Base-by-base conservation (phyloP, 2,113 vertebrate genomes). In the Oplegnathus fasciatus region DNA sequence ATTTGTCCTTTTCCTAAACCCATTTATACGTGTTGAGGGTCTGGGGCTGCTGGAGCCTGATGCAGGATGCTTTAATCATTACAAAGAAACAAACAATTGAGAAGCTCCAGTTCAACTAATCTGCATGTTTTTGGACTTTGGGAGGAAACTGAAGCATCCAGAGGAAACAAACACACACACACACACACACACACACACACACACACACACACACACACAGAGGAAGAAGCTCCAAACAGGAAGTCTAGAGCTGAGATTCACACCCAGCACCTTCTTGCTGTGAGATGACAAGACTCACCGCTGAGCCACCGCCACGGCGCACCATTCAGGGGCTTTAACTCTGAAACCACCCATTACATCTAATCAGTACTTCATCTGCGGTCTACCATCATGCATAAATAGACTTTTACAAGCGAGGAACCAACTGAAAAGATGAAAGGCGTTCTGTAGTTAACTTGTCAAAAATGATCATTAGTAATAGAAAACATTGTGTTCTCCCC, bases 401-500 rank as follows among this genome's bases (percentile, higher is more conserved):
- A 57, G 22, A 74, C 82, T 75, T 80, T 80, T 72, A 80, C 37
- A 57, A 32, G 69, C 30, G 26, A 14, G 40, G 58, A 77, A 80
- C 54, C 58, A 75, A 66, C 32, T 67, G 58, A 52, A 65, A 86
- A 75, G 48, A 75, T 83, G 15, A 79, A 78, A 73, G 50, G 7
- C 18, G 1, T 26, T 50, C 44, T 84, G 44, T 37, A 6, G 50
- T 28, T 78, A 44, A 46, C 61, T 71, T 84, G 55, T 84, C 66
- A 81, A n/a, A 75, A 68, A 17, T 65, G 30, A 77, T 86, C 14
- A 48, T 71, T 30, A 54, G 44, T 9, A 24, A 64, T 1, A 69
- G 50, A 46, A 67, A 64, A 54, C n/a, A 80, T 73, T 61, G 42
- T 71, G 54, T 83, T 86, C 73, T 68, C 85, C 90, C 84, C 84